Evolutionary conservation across 2,888 invertebrate genomes (phyloP).

Genomic region (Mesorhabditis sp.): DNA sequence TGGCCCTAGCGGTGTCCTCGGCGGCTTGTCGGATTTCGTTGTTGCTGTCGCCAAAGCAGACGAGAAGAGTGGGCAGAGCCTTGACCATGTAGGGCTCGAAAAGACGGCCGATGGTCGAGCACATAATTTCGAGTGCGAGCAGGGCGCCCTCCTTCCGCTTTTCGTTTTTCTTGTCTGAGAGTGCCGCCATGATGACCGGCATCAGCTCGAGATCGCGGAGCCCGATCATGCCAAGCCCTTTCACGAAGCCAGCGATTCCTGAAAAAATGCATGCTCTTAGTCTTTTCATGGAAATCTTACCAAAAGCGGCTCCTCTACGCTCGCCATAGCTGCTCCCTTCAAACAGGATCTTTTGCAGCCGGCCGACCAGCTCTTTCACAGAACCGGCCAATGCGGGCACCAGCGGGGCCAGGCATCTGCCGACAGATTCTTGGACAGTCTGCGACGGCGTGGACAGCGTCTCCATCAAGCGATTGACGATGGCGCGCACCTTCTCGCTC

Average conservation of each 20-base stretch:
- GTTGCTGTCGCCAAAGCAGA: slow-evolving; percentile 91
- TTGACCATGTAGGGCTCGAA: slow-evolving; percentile 99
- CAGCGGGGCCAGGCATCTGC: slow-evolving; percentile 87
- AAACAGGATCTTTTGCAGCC: slow-evolving; percentile 78
- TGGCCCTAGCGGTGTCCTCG: slow-evolving; percentile 64
- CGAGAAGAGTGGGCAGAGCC: slow-evolving; percentile 79
- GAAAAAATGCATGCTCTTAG: not conserved
- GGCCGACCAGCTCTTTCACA: slow-evolving; percentile 80
- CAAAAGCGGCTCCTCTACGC: slow-evolving; percentile 87
- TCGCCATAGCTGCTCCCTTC: slow-evolving; percentile 89
- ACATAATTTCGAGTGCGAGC: slow-evolving; percentile 89
- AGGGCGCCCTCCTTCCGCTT: slow-evolving; percentile 85
- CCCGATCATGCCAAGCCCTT: slow-evolving; percentile 91
- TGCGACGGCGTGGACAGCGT: slow-evolving; percentile 93
- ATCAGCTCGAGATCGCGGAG: slow-evolving; percentile 60
- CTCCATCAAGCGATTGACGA: slow-evolving; percentile 81
- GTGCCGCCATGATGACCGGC: not conserved
- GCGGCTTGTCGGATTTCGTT: slow-evolving; percentile 77
- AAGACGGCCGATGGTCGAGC: slow-evolving; percentile 78
- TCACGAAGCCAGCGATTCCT: slow-evolving; percentile 80
- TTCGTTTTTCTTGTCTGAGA: slow-evolving; percentile 83
- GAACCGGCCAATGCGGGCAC: slow-evolving; percentile 89
- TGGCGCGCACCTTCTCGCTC: slow-evolving; percentile 71
- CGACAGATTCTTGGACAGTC: slow-evolving; percentile 93
- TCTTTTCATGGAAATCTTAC: slow-evolving; percentile 9